phyloP scores from a whole-genome alignment of 2,888 invertebrate genomes.

The Clostera curtula region DNA sequence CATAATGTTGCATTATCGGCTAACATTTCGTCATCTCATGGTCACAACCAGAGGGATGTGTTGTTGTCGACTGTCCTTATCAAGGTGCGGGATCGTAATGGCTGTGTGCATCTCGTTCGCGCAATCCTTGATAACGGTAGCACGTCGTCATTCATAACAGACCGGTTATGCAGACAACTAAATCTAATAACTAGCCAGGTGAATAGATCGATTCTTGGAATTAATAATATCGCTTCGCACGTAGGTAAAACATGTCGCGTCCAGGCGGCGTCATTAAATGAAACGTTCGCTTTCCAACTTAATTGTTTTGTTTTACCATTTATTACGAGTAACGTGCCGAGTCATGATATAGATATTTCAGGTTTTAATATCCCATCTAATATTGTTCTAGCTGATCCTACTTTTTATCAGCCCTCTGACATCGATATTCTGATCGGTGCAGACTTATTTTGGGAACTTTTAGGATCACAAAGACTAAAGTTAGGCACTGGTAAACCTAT shows the following conservation, averaged over 20 bases:
- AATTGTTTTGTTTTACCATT: conserved; percentile 17
- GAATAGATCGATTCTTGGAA: conserved; percentile 10
- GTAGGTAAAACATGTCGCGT: conserved; percentile 11
- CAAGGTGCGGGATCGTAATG: conserved; percentile 7
- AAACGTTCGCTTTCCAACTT: conserved; percentile 4
- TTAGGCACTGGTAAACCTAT: conserved; percentile 11
- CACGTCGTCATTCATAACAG: conserved; percentile 9
- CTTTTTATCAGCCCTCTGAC: conserved; percentile 13
- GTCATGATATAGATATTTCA: conserved; percentile 6
- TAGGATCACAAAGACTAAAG: conserved; percentile 11
- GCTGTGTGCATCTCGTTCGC: conserved; percentile 6
- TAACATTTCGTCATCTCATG: not conserved
- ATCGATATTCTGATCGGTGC: conserved; percentile 21
- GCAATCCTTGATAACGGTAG: conserved; percentile 10
- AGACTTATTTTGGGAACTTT: conserved; percentile 19
- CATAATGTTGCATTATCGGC: conserved; percentile 1
- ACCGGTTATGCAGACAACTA: conserved; percentile 6
- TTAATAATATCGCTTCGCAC: conserved; percentile 10
- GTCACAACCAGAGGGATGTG: not conserved
- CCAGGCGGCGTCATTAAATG: conserved; percentile 7
- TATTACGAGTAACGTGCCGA: conserved; percentile 11
- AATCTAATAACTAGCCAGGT: conserved; percentile 4
- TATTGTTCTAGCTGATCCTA: conserved; percentile 16
- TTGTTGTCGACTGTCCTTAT: conserved; percentile 12
- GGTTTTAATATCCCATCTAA: conserved; percentile 13